These are phyloP conservation scores for Lutjanus argentimaculatus DNA, from an alignment of 2,797 vertebrate genomes.

Conservation along the genomic window DNA sequence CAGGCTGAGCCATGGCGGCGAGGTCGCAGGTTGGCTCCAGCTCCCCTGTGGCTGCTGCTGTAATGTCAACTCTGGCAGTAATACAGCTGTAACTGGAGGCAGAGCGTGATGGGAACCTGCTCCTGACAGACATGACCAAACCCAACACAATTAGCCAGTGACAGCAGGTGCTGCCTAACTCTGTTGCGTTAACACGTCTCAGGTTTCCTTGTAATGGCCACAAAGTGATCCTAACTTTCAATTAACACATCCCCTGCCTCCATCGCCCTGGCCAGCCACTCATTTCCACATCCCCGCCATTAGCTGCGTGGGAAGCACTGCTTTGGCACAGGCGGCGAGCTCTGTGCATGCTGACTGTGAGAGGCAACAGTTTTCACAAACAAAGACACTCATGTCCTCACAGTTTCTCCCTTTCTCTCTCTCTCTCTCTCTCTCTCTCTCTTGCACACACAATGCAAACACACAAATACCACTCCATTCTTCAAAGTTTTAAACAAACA, in stretches of 20 bases:
- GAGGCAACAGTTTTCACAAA: constrained; percentile 76
- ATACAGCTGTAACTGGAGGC: constrained; percentile 84
- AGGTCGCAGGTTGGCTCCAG: constrained; percentile 78
- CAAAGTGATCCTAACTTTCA: constrained; percentile 94
- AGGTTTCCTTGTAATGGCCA: constrained; percentile 93
- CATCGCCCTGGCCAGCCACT: constrained; percentile 71
- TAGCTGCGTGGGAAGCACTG: constrained; percentile 83
- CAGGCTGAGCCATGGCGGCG: constrained; percentile 70
- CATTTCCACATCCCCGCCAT: constrained; percentile 80
- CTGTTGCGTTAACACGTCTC: constrained; percentile 89
- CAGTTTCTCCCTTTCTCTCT: constrained; percentile 30
- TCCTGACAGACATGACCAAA: constrained; percentile 86
- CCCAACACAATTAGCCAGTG: constrained; percentile 91
- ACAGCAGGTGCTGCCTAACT: constrained; percentile 91
- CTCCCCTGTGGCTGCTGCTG: constrained; percentile 82
- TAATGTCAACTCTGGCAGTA: constrained; percentile 87
- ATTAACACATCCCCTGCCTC: constrained; percentile 88
- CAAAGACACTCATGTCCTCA: constrained; percentile 67
- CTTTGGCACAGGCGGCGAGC: constrained; percentile 74
- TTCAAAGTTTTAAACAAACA: constrained; percentile 68
- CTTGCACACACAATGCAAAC: constrained; percentile 13
- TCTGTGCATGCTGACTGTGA: constrained; percentile 71
- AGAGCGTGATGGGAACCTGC: constrained; percentile 85
- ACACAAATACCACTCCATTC: constrained; percentile 51
- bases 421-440: constrained; percentile 11